Evolutionary conservation across 1,140 invertebrate genomes (phyloP).

Genomic region (Acromyrmex heyeri): DNA sequence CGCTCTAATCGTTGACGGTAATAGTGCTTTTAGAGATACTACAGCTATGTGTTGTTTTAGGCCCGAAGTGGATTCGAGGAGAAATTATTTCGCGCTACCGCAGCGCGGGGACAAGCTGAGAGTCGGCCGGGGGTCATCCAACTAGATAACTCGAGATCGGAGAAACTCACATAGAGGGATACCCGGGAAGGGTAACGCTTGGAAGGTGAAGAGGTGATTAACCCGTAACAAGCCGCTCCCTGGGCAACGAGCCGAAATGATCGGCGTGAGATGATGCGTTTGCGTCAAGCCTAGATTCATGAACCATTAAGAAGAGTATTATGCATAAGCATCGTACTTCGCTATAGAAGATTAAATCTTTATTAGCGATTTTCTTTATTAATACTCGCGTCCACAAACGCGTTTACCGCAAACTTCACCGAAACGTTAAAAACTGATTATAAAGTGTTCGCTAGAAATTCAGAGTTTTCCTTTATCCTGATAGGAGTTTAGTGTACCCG

Average conservation of each 20-base stretch:
- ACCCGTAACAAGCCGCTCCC: conserved; percentile 44
- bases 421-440: neutral
- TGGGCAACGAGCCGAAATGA: conserved; percentile 32
- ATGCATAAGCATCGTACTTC: conserved; percentile 21
- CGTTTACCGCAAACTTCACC: neutral
- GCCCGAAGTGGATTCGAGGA: conserved; percentile 22
- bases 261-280: conserved; percentile 40
- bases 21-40: neutral
- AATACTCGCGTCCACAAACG: neutral
- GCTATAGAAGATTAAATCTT: conserved; percentile 8
- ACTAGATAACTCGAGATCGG: conserved; percentile 44
- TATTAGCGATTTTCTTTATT: conserved; percentile 25
- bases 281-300: conserved; percentile 24
- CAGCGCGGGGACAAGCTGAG: conserved; percentile 24
- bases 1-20: neutral
- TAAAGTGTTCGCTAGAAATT: neutral
- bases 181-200: conserved; percentile 15
- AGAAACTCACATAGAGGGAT: conserved; percentile 5
- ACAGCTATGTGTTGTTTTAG: conserved; percentile 14
- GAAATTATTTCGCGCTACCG: conserved; percentile 46
- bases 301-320: neutral
- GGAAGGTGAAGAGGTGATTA: conserved; percentile 55
- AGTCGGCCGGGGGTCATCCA: conserved; percentile 25
- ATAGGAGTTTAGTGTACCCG: too few relatives aligned
- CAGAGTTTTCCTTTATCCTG: too few relatives aligned